Conservation (phyloP, 2,797 vertebrate species). For the Tympanoctomys barrerae region DNA sequence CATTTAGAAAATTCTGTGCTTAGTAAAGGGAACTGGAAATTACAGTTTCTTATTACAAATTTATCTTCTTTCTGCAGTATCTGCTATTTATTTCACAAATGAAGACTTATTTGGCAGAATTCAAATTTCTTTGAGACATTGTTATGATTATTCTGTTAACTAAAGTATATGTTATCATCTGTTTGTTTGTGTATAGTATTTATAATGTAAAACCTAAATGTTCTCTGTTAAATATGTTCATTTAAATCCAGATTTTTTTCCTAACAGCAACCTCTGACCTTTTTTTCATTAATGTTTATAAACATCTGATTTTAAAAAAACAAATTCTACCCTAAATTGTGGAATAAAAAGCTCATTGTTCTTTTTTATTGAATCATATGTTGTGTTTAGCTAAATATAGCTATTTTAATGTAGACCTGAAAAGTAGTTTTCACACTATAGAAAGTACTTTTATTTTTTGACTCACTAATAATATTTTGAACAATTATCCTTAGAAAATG, state of each 20-base stretch:
- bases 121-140: slow-evolving; percentile 24
- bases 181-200: neutral
- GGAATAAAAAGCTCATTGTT: neutral
- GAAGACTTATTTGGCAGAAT: neutral
- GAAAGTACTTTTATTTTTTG: slow-evolving; percentile 25
- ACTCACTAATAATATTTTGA: slow-evolving; percentile 2
- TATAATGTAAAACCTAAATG: neutral
- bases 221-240: slow-evolving; percentile 15
- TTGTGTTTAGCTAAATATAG: slow-evolving; percentile 8
- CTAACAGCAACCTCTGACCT: neutral
- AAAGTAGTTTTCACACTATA: slow-evolving; percentile 29
- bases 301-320: neutral
- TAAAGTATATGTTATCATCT: slow-evolving; percentile 33
- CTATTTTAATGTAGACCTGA: slow-evolving; percentile 38
- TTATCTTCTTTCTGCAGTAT: neutral
- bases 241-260: neutral
- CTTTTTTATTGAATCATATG: neutral
- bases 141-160: neutral
- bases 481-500: neutral
- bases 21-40: neutral
- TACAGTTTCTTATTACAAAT: neutral
- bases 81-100: slow-evolving; percentile 24
- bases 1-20: neutral
- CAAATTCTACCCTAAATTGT: neutral
- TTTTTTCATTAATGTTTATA: neutral